Percentiles rank a stretch among this genome's conserved stretches.
Evolutionary conservation across 2,797 vertebrate genomes (phyloP).

Genomic region (Gymnoscopelus microlampas): DNA sequence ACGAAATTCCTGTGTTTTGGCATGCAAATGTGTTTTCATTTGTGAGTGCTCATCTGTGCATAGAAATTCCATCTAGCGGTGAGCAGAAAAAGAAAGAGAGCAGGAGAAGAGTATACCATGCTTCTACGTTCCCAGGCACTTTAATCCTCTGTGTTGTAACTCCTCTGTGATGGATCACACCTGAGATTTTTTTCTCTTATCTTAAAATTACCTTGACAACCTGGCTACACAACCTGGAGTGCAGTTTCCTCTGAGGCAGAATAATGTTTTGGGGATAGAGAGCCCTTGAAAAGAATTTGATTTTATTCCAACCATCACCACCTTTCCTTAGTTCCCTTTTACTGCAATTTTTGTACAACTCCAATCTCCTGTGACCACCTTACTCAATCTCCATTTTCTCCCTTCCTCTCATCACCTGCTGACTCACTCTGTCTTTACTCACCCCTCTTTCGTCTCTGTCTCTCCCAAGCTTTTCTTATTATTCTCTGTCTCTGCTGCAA

Average conservation of each 20-base stretch:
- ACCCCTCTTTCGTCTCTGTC: neutral
- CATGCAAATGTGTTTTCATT: constrained; percentile 52
- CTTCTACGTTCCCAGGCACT: constrained; percentile 39
- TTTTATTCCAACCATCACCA: constrained; percentile 32
- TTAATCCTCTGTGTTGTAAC: constrained; percentile 33
- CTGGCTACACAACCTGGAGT: constrained; percentile 32
- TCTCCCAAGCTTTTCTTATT: constrained; percentile 17
- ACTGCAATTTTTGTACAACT: constrained; percentile 46
- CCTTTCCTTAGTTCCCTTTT: constrained; percentile 41
- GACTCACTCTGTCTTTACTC: constrained; percentile 51
- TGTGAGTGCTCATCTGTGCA: constrained; percentile 41
- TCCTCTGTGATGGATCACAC: constrained; percentile 53
- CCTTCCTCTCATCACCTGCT: constrained; percentile 62
- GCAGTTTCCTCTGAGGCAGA: constrained; percentile 40
- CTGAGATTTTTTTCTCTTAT: constrained; percentile 10
- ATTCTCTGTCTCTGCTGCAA: constrained; percentile 39
- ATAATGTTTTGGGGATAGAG: constrained; percentile 20
- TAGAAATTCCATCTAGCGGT: constrained; percentile 14
- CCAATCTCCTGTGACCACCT: constrained; percentile 43
- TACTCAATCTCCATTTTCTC: constrained; percentile 67
- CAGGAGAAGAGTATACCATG: neutral
- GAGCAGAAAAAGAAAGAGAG: constrained; percentile 3
- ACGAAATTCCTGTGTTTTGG: constrained; percentile 30
- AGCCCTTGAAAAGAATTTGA: constrained; percentile 67
- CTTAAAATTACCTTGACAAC: constrained; percentile 52